Evolutionary conservation across 2,113 vertebrate genomes (phyloP), one percentile per base, ranked within the genome.

Genomic region (Pterocles gutturalis): DNA sequence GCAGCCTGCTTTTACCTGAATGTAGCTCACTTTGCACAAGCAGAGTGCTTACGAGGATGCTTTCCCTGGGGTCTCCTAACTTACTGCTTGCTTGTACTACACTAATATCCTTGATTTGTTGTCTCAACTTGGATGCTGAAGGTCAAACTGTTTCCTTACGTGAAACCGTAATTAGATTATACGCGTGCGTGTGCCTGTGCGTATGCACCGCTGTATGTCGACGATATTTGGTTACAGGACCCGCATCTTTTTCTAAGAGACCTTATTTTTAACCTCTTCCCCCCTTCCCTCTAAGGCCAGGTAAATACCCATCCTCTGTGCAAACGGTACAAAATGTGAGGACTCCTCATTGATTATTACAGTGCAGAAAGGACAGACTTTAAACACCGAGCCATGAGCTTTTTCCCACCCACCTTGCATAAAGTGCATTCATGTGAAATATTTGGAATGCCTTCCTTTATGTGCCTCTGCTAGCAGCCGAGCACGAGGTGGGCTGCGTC

Each of bases 121-220:
- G 98, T 98, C 97, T 99, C 98, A 98, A 98, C 97, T 98, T 98
- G 99, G 98, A 98, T 98, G 98, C 98, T 99, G 98, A 98, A 99
- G 98, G 98, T 99, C 98, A 99, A 99, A 99, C 98, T 99, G 97
- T 98, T 99, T 98, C 99, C 98, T 99, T 98, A 98, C 96, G 81
- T 97, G 98, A 97, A 98, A 98, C 98, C 98, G 98, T 99, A 99
- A 98, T 98, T 98, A 99, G 98, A 98, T 96, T 89, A 94, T 90
- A 76, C 84, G 85, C 58, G 64, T 90, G 83, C 65, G 57, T 93
- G 76, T 90, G 79, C 46, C 64, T 73, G 3, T 69, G 84, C 87
- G 51, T 75, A 87, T 43, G 67, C 65, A 88, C 90, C 17, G 7
- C 58, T 66, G 49, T 82, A 76, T 62, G 90, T 29, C 49, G n/a